These are phyloP conservation scores for Mus pahari DNA, from an alignment of 2,113 vertebrate genomes.

Conservation along the genomic window DNA sequence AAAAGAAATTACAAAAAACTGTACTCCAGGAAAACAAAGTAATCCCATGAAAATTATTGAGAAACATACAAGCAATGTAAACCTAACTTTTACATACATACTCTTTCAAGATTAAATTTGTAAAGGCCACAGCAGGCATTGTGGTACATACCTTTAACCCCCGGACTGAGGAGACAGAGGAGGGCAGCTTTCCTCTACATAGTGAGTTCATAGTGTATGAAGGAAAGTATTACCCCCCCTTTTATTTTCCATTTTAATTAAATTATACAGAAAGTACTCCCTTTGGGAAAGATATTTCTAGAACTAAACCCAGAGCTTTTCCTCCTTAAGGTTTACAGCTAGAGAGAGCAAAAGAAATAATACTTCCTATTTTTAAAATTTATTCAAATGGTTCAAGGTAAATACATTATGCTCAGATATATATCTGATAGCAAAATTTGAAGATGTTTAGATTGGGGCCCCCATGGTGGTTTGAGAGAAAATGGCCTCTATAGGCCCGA, in stretches of 20 bases:
- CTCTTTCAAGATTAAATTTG: background rate
- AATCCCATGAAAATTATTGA: background rate
- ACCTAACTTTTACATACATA: background rate
- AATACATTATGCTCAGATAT: background rate
- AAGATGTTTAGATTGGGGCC: background rate
- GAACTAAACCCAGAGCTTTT: background rate
- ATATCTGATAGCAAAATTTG: background rate
- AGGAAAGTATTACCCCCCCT: conserved; percentile 29
- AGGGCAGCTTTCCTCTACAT: background rate
- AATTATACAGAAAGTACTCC: background rate
- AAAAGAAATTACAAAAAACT: background rate
- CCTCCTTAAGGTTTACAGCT: background rate
- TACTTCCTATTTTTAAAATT: conserved; percentile 39
- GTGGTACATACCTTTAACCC: background rate
- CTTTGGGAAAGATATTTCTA: background rate
- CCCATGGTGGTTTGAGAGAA: background rate
- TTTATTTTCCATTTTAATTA: conserved; percentile 54
- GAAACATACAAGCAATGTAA: background rate
- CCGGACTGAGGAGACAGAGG: background rate
- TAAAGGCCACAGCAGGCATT: background rate
- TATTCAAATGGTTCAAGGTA: conserved; percentile 12
- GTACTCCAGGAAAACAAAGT: background rate
- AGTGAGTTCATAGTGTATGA: background rate
- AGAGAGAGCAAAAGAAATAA: conserved; percentile 27
- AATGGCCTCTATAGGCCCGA: background rate